Percentiles rank a stretch among this genome's conserved stretches.
These are phyloP conservation scores for Drosophila punjabiensis DNA, from an alignment of 1,140 invertebrate species.

Conservation along the genomic window DNA sequence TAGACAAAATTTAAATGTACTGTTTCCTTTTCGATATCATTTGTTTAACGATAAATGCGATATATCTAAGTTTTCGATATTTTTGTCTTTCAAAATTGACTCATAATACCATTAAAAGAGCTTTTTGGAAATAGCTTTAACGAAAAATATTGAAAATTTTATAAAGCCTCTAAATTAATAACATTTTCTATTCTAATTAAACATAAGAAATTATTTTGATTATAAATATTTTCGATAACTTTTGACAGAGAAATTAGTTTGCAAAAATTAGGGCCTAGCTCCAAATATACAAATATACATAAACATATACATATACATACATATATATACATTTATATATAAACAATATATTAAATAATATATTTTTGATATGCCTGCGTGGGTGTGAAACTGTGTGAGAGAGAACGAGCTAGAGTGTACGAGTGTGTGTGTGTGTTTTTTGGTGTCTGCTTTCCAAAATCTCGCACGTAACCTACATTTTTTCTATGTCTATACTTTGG, in stretches of 20 bases:
- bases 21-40: background rate
- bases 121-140: background rate
- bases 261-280: constrained; percentile 28
- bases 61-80: background rate
- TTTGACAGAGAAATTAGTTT: constrained; percentile 12
- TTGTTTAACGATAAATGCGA: background rate
- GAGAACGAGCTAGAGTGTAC: constrained; percentile 6
- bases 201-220: background rate
- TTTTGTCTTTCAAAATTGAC: background rate
- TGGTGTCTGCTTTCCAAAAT: constrained; percentile 38
- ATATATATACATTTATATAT: constrained; percentile 40
- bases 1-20: background rate
- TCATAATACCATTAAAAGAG: background rate
- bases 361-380: constrained; percentile 79
- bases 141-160: no score
- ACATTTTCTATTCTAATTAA: background rate
- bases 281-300: constrained; percentile 49
- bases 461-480: constrained; percentile 50
- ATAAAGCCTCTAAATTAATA: background rate
- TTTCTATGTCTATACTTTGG: constrained; percentile 48
- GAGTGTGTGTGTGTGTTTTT: constrained; percentile 15
- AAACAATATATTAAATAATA: constrained; percentile 50
- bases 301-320: constrained; percentile 25
- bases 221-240: background rate
- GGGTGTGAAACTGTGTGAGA: constrained; percentile 27